These are phyloP conservation scores for Phasia obesa DNA, from an alignment of 2,888 invertebrate genomes.

Conservation along the genomic window DNA sequence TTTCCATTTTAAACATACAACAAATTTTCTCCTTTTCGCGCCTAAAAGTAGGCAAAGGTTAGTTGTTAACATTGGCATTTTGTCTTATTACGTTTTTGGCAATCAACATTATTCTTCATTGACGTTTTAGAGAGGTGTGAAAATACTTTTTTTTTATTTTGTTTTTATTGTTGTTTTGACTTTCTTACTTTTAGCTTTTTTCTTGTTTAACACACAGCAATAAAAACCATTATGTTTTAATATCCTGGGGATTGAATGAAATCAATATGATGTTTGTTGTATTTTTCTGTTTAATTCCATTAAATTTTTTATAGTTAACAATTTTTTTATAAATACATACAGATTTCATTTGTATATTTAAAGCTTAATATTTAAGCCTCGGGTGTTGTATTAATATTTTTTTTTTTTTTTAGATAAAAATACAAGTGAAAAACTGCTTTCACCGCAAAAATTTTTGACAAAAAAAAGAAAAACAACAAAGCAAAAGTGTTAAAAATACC, in stretches of 20 bases:
- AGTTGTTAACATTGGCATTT: slow-evolving; percentile 60
- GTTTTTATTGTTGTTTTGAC: slow-evolving; percentile 23
- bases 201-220: slow-evolving; percentile 18
- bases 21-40: not conserved
- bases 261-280: slow-evolving; percentile 36
- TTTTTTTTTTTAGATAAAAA: slow-evolving; percentile 48
- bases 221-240: slow-evolving; percentile 20
- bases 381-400: slow-evolving; percentile 49
- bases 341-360: slow-evolving; percentile 16
- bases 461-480: too few species aligned
- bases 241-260: slow-evolving; percentile 49
- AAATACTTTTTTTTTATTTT: not conserved
- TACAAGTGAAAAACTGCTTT: not conserved
- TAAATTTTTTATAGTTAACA: too few species aligned
- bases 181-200: slow-evolving; percentile 50
- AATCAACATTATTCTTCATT: slow-evolving; percentile 39
- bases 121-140: slow-evolving; percentile 60
- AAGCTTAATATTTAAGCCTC: slow-evolving; percentile 45
- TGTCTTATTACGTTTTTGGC: slow-evolving; percentile 37
- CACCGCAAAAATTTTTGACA: not conserved
- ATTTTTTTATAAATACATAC: not conserved
- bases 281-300: not conserved
- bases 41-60: slow-evolving; percentile 68
- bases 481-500: too few species aligned
- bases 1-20: slow-evolving; percentile 3